phyloP scores from a whole-genome alignment of 2,888 invertebrate species.

The Cheilosia grossa region DNA sequence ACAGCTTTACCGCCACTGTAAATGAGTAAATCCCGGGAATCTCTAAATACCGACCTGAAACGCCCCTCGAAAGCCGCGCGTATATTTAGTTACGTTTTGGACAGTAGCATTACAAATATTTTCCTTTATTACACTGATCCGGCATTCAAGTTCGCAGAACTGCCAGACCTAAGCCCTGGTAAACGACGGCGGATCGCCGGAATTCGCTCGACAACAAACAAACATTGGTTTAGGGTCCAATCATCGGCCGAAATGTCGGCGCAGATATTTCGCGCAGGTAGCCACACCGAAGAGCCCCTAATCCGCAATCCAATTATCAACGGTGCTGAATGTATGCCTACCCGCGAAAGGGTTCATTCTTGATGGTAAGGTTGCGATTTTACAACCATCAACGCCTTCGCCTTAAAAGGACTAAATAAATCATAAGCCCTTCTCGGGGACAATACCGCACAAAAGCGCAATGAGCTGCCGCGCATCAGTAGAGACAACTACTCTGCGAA shows the following conservation, averaged over 20 bases:
- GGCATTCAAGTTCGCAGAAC: conserved; percentile 28
- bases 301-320: conserved; percentile 67
- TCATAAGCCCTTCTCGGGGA: conserved; percentile 47
- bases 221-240: conserved; percentile 35
- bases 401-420: conserved; percentile 54
- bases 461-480: background rate
- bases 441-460: conserved; percentile 40
- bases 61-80: conserved; percentile 1
- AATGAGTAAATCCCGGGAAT: conserved; percentile 22
- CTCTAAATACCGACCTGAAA: conserved; percentile 39
- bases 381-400: conserved; percentile 61
- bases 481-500: background rate
- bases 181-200: conserved; percentile 47
- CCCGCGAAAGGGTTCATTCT: conserved; percentile 39
- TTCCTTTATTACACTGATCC: conserved; percentile 56
- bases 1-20: background rate
- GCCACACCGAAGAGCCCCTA: background rate
- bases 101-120: conserved; percentile 64
- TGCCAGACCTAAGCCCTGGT: conserved; percentile 32
- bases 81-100: background rate
- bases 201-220: conserved; percentile 65
- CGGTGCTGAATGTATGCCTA: conserved; percentile 51
- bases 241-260: conserved; percentile 7
- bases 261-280: conserved; percentile 11
- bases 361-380: conserved; percentile 15